Conservation (phyloP, 2,113 vertebrate species). For the Rattus rattus region DNA sequence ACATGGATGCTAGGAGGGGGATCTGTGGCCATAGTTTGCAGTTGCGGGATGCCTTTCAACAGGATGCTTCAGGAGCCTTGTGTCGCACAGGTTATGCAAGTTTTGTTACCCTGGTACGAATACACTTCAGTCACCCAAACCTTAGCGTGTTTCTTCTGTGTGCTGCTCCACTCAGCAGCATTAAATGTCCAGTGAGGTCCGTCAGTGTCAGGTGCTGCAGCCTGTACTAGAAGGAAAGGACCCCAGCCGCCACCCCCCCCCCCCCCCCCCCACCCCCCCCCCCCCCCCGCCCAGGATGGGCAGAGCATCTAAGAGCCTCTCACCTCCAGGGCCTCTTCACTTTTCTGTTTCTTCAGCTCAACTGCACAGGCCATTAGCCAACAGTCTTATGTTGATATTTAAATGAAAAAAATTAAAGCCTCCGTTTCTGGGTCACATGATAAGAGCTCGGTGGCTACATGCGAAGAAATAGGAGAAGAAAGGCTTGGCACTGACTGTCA, state of each 20-base stretch:
- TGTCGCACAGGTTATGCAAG: background rate
- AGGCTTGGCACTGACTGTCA: background rate
- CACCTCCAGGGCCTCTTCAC: background rate
- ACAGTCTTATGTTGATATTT: background rate
- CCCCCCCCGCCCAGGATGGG: background rate
- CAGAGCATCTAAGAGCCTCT: background rate
- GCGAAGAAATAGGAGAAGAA: background rate
- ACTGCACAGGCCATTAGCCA: background rate
- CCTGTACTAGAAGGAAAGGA: background rate
- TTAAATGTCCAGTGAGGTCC: background rate
- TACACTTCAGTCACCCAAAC: too few species aligned
- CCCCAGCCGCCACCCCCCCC: background rate
- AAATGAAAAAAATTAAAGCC: background rate
- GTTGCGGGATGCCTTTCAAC: background rate
- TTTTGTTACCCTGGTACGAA: background rate
- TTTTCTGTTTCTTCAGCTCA: too few species aligned
- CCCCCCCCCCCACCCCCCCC: background rate
- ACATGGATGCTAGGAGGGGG: background rate
- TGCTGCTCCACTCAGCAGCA: rapidly evolving
- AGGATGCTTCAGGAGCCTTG: background rate
- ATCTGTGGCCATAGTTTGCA: background rate
- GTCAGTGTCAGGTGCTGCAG: background rate
- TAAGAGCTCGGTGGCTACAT: background rate
- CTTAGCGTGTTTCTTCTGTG: background rate
- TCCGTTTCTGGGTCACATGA: background rate